phyloP scores from a whole-genome alignment of 2,888 invertebrate genomes.

The Abrostola tripartita region DNA sequence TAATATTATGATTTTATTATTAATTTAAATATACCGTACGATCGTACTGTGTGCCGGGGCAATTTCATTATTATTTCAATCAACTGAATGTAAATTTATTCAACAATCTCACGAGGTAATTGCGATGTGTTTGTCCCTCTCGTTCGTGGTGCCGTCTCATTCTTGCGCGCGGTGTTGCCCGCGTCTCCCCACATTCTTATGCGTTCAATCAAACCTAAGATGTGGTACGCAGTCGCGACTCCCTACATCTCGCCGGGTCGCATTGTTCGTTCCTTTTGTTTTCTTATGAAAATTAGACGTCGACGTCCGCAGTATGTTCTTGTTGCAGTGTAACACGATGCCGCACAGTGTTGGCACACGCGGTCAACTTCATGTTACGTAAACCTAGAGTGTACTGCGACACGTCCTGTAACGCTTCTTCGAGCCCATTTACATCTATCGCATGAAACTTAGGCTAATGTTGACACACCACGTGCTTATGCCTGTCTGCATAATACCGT shows the following conservation, averaged over 20 bases:
- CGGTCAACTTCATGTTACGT: constrained; percentile 16
- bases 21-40: constrained; percentile 87
- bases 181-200: constrained; percentile 84
- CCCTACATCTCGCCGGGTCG: constrained; percentile 67
- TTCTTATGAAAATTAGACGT: constrained; percentile 76
- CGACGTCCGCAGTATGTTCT: constrained; percentile 57
- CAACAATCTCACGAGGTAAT: constrained; percentile 88
- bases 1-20: constrained; percentile 87
- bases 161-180: constrained; percentile 65
- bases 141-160: constrained; percentile 58
- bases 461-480: not conserved
- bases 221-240: constrained; percentile 65
- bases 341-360: constrained; percentile 27
- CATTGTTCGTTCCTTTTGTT: constrained; percentile 78
- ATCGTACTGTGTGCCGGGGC: constrained; percentile 83
- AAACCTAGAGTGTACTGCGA: constrained; percentile 6
- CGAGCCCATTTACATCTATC: constrained; percentile 31
- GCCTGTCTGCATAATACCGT: constrained; percentile 1
- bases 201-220: constrained; percentile 86
- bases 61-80: constrained; percentile 89
- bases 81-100: constrained; percentile 89
- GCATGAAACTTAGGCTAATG: constrained; percentile 9
- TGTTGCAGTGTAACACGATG: constrained; percentile 54
- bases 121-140: constrained; percentile 78
- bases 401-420: constrained; percentile 25